Evolutionary conservation across 64 coral and sea anemone species (phyloP).

Genomic region (Anthopleura sola): DNA sequence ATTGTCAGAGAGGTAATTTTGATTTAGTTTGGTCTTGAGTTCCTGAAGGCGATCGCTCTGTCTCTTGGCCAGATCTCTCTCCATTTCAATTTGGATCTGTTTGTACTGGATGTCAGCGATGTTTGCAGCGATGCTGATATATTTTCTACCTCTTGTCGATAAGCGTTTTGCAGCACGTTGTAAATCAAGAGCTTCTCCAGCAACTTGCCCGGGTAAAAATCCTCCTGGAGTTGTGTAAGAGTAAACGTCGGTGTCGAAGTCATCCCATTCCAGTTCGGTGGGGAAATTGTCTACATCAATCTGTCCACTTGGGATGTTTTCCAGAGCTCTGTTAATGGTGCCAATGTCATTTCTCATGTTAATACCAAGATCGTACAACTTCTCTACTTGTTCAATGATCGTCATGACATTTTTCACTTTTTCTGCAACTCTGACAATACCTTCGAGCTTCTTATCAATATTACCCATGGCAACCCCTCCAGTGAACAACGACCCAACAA

Average conservation of each 20-base stretch:
- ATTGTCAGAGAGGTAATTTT: constrained; percentile 14
- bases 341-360: constrained; percentile 56
- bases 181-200: constrained; percentile 41
- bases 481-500: constrained; percentile 45
- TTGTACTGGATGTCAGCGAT: constrained; percentile 35
- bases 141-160: constrained; percentile 41
- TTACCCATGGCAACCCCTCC: constrained; percentile 28
- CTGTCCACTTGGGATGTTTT: constrained; percentile 34
- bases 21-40: constrained; percentile 34
- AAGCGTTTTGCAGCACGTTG: constrained; percentile 43
- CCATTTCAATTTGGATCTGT: constrained; percentile 55
- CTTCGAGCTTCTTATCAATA: constrained; percentile 19
- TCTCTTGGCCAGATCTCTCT: constrained; percentile 40
- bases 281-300: constrained; percentile 44
- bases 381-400: constrained; percentile 47
- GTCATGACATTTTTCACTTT: constrained; percentile 26
- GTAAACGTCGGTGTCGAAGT: constrained; percentile 32
- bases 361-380: constrained; percentile 29
- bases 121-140: constrained; percentile 48
- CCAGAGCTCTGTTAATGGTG: constrained; percentile 38
- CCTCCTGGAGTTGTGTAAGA: constrained; percentile 27
- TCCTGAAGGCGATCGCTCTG: constrained; percentile 28
- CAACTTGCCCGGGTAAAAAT: constrained; percentile 34
- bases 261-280: constrained; percentile 40
- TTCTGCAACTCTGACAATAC: constrained; percentile 35